Base-by-base conservation (phyloP, 2,888 invertebrate species). In the Anaspis maculata region DNA sequence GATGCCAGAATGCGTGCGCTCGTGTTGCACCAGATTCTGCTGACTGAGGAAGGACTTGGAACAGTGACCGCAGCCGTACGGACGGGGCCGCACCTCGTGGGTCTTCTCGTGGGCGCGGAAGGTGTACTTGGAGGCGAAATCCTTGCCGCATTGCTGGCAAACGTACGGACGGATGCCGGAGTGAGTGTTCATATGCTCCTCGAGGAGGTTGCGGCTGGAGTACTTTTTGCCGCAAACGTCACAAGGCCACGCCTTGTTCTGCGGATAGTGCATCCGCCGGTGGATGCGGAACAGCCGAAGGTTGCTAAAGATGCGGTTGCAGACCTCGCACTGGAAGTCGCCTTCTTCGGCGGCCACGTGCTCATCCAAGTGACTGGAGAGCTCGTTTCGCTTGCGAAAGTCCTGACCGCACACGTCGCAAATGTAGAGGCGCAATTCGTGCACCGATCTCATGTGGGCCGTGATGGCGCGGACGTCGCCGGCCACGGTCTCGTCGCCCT, bases 61-160 rank as follows among this genome's bases (percentile, higher is more conserved):
- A 51, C 87, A 87, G 21, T 74, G 69, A 1, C 59, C 56, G 47
- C 87, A 87, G 28, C 74, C 72, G 56, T 65, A 83, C 0, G 83
- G 83, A 0, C 86, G 68, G 0, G 82, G 79, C 0, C 86, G 70
- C 6, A 69, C 65, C 58, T 52, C 71, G 51, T 86, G 86, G 0
- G 80, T 86, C 61, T 84, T 86, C 35, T 78, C 66, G 47, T 86
- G 87, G 0, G 84, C 56, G 26, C 79, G 80, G 42, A 77, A 74
- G 0, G 85, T 83, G 52, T 86, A 86, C 51, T 85, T 86, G 7
- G 82, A 83, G 1, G 84, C 80, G 63, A 85, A 86, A 45, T 76
- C 72, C 64, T 86, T 86, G 4, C 72, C 68, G 56, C 87, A 87
- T 1, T 68, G 56, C 0, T 62, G 53, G 52, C 86, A 86, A 3